A percentile compares a stretch with the other conserved stretches of the same genome.
phyloP scores from a whole-genome alignment of 2,888 invertebrate species.

The Cantharis rustica region DNA sequence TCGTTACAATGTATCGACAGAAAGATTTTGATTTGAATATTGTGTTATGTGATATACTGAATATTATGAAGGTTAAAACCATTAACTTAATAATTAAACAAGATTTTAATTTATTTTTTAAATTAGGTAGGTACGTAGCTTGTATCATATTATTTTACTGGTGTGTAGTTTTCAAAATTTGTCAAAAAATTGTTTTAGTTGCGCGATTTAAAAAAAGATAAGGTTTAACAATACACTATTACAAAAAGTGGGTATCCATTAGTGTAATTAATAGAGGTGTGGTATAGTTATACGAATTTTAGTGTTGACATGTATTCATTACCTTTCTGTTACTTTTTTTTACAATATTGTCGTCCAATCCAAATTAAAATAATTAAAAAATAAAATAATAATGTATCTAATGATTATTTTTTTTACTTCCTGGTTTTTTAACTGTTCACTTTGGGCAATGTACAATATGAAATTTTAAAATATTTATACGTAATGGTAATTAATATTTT shows the following conservation, averaged over 20 bases:
- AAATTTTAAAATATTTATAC: neutral
- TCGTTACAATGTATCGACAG: neutral
- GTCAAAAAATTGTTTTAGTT: conserved; percentile 9
- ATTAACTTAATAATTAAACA: neutral
- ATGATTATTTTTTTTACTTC: neutral
- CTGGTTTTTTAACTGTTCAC: neutral
- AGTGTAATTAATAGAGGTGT: conserved; percentile 23
- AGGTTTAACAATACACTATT: conserved; percentile 8
- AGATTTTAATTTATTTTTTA: neutral
- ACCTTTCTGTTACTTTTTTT: conserved; percentile 15
- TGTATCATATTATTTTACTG: neutral
- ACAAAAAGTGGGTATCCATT: conserved; percentile 18
- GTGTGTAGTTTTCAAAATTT: neutral
- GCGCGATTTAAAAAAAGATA: conserved; percentile 9
- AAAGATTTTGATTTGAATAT: neutral
- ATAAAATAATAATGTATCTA: neutral
- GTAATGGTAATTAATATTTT: neutral
- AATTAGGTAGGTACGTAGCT: neutral
- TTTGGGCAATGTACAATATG: neutral
- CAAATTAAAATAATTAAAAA: neutral
- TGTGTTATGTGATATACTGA: neutral
- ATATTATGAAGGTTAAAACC: neutral
- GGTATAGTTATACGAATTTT: conserved; percentile 19
- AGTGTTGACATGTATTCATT: conserved; percentile 18
- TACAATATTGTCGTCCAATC: neutral